Evolutionary conservation across 1,140 invertebrate genomes (phyloP), one percentile per base, ranked within the genome.

Genomic region (Bursaphelenchus mucronatus): DNA sequence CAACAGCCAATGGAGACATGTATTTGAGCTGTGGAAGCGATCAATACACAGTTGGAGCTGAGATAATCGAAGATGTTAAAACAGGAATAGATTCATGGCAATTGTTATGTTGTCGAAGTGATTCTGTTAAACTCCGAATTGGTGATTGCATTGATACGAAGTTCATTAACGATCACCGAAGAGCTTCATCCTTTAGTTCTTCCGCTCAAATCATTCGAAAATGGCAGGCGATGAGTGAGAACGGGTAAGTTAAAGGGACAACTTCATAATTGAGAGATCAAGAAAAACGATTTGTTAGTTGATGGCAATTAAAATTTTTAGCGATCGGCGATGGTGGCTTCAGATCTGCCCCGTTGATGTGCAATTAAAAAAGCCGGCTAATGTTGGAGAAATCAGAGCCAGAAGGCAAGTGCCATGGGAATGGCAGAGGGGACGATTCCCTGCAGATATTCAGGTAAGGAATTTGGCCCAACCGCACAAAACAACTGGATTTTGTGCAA

Each of bases 1-100:
- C 75, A 9, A 79, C 75, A 21, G 76, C 75, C 46, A 66, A 76
- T 40, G 76, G 76, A 4, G 73, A 75, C 53, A 75, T 78, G 58
- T 75, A 75, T 40, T 21, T 75, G 44, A 75, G 71, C 44, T 75
- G 73, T 72, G 76, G 73, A 6, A 61, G 62, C 6, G 73, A 75
- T 50, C 68, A 74, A 61, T 75, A 75, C 47, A 75, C 76, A 8
- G 76, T 74, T 10, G 73, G 73, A 43, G 50, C 79, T 15, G 74
- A 78, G 47, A 75, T 75, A n/a, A 64, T 79, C 0, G 73, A 78
- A 47, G 55, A 64, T 45, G 67, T 64, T 0, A 45, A 19, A 0
- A 53, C 63, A 11, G 49, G 59, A 19, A 66, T 61, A 11, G 67
- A 73, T 56, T 79, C 66, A 10, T 75, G 73, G 73, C 73, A 75